A percentile compares a stretch with the other conserved stretches of the same genome.
Evolutionary conservation across 2,888 invertebrate species (phyloP).

Genomic region (Sisyra nigra): DNA sequence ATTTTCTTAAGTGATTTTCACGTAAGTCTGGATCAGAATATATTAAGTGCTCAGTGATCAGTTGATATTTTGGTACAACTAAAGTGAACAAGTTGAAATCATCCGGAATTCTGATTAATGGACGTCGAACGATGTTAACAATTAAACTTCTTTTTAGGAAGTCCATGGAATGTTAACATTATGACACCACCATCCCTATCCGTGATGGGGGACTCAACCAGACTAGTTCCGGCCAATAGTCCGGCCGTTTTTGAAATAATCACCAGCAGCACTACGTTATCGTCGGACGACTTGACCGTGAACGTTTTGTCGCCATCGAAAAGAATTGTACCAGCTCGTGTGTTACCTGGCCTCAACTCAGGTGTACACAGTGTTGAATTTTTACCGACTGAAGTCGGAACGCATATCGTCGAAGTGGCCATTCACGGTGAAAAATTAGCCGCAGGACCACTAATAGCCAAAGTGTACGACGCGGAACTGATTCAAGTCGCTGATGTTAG

Average conservation of each 20-base stretch:
- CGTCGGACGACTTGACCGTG: constrained; percentile 40
- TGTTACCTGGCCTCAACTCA: constrained; percentile 63
- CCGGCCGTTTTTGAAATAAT: constrained; percentile 82
- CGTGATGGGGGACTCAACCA: constrained; percentile 73
- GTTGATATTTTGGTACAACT: no score
- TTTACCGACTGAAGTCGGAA: constrained; percentile 84
- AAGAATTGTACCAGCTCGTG: constrained; percentile 62
- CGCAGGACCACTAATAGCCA: constrained; percentile 80
- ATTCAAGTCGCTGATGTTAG: constrained; percentile 91
- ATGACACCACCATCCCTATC: constrained; percentile 63
- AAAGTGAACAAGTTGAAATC: no score
- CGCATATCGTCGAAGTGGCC: constrained; percentile 77
- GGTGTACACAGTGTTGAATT: constrained; percentile 85
- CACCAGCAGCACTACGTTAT: constrained; percentile 38
- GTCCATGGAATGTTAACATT: constrained; percentile 88
- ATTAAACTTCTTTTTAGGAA: constrained; percentile 43
- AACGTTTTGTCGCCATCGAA: constrained; percentile 72
- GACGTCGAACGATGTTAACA: background rate
- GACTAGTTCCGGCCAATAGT: constrained; percentile 79
- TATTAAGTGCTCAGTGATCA: no score
- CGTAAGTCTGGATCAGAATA: no score
- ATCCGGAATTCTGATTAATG: background rate
- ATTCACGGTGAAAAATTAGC: constrained; percentile 81
- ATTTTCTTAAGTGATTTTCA: no score
- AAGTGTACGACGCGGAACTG: constrained; percentile 86